Percentiles rank a stretch among this genome's conserved stretches.
phyloP scores from a whole-genome alignment of 2,797 vertebrate species.

The Heteromormyrus szaboi region DNA sequence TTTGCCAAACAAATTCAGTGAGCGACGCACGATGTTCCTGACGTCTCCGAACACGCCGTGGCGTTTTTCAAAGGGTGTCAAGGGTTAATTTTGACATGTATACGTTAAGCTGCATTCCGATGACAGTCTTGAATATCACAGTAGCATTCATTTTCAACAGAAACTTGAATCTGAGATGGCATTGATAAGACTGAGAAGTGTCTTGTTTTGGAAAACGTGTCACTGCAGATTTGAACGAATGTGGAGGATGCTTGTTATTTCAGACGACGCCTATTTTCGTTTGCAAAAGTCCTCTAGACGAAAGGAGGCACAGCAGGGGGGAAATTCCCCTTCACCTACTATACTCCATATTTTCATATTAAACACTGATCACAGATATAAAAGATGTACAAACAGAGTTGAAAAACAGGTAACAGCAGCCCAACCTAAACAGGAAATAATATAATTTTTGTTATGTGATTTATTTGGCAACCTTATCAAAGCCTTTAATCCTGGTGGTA shows the following conservation, averaged over 20 bases:
- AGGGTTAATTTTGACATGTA: background rate
- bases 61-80: background rate
- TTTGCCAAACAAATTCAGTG: background rate
- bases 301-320: background rate
- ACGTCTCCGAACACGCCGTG: background rate
- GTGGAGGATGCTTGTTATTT: constrained; percentile 1
- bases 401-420: background rate
- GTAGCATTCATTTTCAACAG: background rate
- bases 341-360: background rate
- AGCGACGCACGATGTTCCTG: background rate
- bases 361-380: background rate
- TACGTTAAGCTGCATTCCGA: background rate
- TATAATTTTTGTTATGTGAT: background rate
- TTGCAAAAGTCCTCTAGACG: background rate
- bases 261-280: background rate
- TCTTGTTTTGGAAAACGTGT: background rate
- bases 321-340: background rate
- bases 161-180: background rate
- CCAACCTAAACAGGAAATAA: background rate
- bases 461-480: background rate
- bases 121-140: background rate
- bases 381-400: background rate
- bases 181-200: background rate
- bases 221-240: background rate
- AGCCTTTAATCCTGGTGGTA: background rate